Conservation (phyloP, 2,797 vertebrate species). For the Spinus olivaceus region DNA sequence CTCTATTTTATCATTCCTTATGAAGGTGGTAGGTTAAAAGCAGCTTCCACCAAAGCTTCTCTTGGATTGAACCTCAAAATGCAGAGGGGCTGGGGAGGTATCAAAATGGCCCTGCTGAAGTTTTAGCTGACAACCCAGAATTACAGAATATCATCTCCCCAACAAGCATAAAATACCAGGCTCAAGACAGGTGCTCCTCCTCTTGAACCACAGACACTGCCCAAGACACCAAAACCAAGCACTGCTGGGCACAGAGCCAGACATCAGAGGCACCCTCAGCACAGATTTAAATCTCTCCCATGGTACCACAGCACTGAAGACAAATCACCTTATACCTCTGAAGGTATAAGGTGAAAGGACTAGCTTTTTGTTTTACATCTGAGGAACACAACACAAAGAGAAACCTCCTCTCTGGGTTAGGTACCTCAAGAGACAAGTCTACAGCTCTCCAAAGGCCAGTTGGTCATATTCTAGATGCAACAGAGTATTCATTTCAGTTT, state of each 20-base stretch:
- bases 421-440: neutral
- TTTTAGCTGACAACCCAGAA: neutral
- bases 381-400: neutral
- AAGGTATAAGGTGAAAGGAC: neutral
- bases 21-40: neutral
- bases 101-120: neutral
- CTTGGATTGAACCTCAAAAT: neutral
- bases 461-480: rapidly evolving
- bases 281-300: neutral
- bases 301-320: neutral
- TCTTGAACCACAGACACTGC: rapidly evolving
- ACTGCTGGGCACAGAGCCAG: neutral
- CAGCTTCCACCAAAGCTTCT: neutral
- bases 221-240: rapidly evolving
- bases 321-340: neutral
- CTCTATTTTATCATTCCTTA: neutral
- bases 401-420: neutral
- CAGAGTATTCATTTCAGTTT: neutral
- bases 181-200: neutral
- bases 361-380: rapidly evolving
- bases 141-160: neutral
- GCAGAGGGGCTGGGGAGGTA: neutral
- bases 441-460: neutral
- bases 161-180: neutral
- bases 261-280: neutral